phyloP scores from a whole-genome alignment of 2,797 vertebrate species.

The Diceros bicornis region DNA sequence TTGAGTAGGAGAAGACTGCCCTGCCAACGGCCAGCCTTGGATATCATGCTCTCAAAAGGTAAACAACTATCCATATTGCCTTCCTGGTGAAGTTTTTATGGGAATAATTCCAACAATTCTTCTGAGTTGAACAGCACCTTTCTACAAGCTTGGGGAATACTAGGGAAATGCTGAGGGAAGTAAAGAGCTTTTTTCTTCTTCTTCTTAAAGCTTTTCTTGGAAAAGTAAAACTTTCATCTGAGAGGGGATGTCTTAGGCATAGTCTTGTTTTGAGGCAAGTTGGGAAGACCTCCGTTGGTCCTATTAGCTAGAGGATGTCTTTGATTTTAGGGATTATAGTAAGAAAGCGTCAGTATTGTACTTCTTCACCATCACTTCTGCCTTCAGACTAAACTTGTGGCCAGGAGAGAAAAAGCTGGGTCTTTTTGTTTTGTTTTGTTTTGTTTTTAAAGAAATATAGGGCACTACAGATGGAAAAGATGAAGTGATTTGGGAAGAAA shows the following conservation, averaged over 20 bases:
- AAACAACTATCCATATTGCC: not conserved
- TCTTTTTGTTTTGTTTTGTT: not conserved
- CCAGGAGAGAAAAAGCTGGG: conserved; percentile 37
- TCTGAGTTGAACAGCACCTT: conserved; percentile 2
- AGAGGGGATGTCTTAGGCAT: not conserved
- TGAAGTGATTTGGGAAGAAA: not conserved
- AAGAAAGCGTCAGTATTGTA: not conserved
- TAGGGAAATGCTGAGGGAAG: not conserved
- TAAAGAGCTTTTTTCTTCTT: not conserved
- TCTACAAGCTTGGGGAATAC: not conserved
- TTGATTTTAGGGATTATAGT: conserved; percentile 11
- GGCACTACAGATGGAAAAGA: not conserved
- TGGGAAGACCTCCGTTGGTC: not conserved
- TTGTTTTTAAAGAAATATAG: not conserved
- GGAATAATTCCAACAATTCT: not conserved
- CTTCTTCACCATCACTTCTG: conserved; percentile 23
- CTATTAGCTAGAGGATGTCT: not conserved
- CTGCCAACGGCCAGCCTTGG: not conserved
- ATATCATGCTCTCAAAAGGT: conserved; percentile 59
- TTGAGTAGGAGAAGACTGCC: conserved; percentile 2
- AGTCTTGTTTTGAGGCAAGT: conserved; percentile 12
- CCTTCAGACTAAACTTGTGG: not conserved
- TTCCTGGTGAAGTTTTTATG: not conserved
- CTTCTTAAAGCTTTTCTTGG: not conserved
- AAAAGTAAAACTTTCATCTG: conserved; percentile 32